Percentiles rank a stretch among this genome's conserved stretches.
These are phyloP conservation scores for Psilopogon haemacephalus DNA, from an alignment of 2,113 vertebrate genomes.

Conservation along the genomic window DNA sequence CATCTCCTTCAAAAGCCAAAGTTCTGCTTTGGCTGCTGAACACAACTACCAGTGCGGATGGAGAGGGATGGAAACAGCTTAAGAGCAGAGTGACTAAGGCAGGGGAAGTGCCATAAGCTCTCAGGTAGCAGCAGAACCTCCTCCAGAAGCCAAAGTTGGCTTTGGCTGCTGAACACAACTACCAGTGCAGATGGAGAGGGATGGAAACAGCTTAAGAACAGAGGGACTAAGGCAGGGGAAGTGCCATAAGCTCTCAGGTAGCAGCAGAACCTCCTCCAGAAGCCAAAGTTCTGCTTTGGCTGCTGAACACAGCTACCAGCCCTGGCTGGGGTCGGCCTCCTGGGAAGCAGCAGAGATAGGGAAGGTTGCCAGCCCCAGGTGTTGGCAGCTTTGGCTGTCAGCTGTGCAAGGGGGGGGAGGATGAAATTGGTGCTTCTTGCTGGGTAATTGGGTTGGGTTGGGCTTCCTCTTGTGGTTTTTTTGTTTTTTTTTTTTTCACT, in stretches of 20 bases:
- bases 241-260: background rate
- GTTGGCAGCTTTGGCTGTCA: background rate
- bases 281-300: background rate
- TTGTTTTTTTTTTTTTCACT: too few relatives aligned
- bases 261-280: background rate
- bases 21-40: background rate
- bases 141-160: background rate
- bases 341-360: background rate
- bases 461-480: too few relatives aligned
- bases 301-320: too few relatives aligned
- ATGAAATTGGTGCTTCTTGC: fast-evolving
- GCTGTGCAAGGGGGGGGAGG: background rate
- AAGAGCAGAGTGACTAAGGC: too few relatives aligned
- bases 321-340: too few relatives aligned
- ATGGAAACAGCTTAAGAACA: too few relatives aligned
- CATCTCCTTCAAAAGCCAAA: background rate
- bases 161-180: background rate
- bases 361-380: background rate
- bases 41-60: too few relatives aligned
- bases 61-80: background rate
- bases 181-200: too few relatives aligned
- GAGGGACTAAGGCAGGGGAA: background rate
- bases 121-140: background rate
- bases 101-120: background rate
- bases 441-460: too few relatives aligned